phyloP scores from a whole-genome alignment of 2,113 vertebrate genomes.

The Cyphomyrus plagiostoma region DNA sequence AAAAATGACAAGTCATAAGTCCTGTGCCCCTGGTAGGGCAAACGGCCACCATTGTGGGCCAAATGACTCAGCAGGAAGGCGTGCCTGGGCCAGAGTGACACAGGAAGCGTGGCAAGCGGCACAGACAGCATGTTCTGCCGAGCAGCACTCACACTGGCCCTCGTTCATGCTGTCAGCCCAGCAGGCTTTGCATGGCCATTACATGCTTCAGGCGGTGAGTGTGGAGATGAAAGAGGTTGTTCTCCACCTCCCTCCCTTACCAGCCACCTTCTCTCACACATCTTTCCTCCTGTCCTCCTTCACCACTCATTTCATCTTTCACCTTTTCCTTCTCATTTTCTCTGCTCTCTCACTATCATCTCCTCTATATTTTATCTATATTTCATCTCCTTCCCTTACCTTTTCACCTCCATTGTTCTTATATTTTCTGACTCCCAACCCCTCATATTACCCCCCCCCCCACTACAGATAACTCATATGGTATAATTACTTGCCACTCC shows the following conservation, averaged over 20 bases:
- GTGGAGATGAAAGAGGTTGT: background rate
- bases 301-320: background rate
- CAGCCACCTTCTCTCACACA: background rate
- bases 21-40: background rate
- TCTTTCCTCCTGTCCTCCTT: background rate
- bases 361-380: background rate
- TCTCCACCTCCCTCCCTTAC: background rate
- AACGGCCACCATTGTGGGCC: slow-evolving; percentile 21
- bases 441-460: no score
- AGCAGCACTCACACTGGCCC: background rate
- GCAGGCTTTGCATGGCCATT: background rate
- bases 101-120: slow-evolving; percentile 17
- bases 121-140: slow-evolving; percentile 5
- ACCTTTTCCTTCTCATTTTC: background rate
- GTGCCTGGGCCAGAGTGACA: slow-evolving; percentile 23
- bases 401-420: background rate
- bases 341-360: background rate
- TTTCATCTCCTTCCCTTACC: background rate
- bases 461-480: background rate
- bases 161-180: background rate
- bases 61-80: slow-evolving; percentile 33
- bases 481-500: background rate
- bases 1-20: slow-evolving; percentile 32
- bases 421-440: background rate
- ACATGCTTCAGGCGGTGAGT: background rate